Conservation (phyloP, 2,797 vertebrate species). For the Cichlasoma orientale region DNA sequence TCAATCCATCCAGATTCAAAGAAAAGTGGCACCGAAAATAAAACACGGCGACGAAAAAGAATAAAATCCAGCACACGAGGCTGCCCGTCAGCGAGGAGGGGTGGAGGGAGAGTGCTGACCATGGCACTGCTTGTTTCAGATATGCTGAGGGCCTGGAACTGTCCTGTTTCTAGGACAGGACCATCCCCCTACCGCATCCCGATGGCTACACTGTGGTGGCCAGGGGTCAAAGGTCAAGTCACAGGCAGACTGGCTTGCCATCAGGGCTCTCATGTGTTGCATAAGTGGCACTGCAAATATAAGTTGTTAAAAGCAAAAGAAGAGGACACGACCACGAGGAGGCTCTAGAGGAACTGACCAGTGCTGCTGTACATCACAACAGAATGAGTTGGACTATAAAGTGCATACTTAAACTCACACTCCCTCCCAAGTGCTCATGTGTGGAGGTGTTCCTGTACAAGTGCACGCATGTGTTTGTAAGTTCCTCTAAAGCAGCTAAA, state of each 20-base stretch:
- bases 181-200: slow-evolving; percentile 25
- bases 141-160: slow-evolving; percentile 30
- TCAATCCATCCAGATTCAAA: slow-evolving; percentile 47
- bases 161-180: slow-evolving; percentile 27
- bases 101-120: slow-evolving; percentile 44
- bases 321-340: slow-evolving; percentile 17
- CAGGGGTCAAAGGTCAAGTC: slow-evolving; percentile 54
- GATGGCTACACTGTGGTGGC: slow-evolving; percentile 24
- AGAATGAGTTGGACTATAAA: slow-evolving; percentile 75
- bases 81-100: slow-evolving; percentile 49
- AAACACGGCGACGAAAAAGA: slow-evolving; percentile 50
- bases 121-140: slow-evolving; percentile 52
- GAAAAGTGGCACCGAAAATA: slow-evolving; percentile 43
- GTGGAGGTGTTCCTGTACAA: slow-evolving; percentile 65
- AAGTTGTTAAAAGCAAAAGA: slow-evolving; percentile 55
- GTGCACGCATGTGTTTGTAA: slow-evolving; percentile 1
- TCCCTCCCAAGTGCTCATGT: slow-evolving; percentile 40
- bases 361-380: slow-evolving; percentile 53
- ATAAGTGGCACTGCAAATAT: slow-evolving; percentile 64
- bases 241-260: slow-evolving; percentile 52
- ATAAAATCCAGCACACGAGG: slow-evolving; percentile 57
- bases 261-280: slow-evolving; percentile 45
- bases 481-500: slow-evolving; percentile 69
- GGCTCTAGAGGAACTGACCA: slow-evolving; percentile 71
- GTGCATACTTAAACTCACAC: slow-evolving; percentile 74